Evolutionary conservation across 2,113 vertebrate species (phyloP).

Genomic region (Pao palembangensis): DNA sequence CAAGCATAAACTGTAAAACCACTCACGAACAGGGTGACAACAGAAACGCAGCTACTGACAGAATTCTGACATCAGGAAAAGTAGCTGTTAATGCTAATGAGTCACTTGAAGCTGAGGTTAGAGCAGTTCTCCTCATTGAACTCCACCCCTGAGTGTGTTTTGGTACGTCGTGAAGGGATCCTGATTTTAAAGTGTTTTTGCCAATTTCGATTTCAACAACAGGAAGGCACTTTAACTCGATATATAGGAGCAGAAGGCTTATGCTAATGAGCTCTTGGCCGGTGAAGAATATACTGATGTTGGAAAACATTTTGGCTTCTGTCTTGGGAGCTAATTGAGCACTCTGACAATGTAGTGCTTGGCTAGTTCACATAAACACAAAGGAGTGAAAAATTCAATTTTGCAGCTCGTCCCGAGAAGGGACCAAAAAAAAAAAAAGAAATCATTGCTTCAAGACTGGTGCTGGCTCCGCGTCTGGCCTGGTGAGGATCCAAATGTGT

Average conservation of each 20-base stretch:
- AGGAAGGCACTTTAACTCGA: slow-evolving; percentile 40
- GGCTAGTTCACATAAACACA: slow-evolving; percentile 67
- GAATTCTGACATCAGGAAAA: not conserved
- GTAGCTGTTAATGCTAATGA: slow-evolving; percentile 25
- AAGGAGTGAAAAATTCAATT: slow-evolving; percentile 71
- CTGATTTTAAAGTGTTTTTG: slow-evolving; percentile 47
- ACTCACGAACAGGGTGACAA: not conserved
- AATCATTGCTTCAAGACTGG: slow-evolving; percentile 58
- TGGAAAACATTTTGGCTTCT: slow-evolving; percentile 71
- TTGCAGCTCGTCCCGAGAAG: slow-evolving; percentile 64
- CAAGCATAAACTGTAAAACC: no score
- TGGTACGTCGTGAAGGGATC: slow-evolving; percentile 37
- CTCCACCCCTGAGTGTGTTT: slow-evolving; percentile 25
- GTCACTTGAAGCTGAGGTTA: slow-evolving; percentile 36
- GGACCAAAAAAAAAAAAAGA: slow-evolving; percentile 34
- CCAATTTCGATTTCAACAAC: slow-evolving; percentile 47
- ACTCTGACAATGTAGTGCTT: slow-evolving; percentile 69
- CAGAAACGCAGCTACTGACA: not conserved
- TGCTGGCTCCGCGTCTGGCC: slow-evolving; percentile 56
- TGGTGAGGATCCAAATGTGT: slow-evolving; percentile 42
- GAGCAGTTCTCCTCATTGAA: slow-evolving; percentile 22
- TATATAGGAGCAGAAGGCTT: slow-evolving; percentile 58
- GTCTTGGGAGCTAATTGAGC: slow-evolving; percentile 74
- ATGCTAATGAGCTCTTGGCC: slow-evolving; percentile 65
- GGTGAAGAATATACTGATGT: slow-evolving; percentile 70